Base-by-base conservation (phyloP, 2,888 invertebrate genomes). In the Anodontia alba region DNA sequence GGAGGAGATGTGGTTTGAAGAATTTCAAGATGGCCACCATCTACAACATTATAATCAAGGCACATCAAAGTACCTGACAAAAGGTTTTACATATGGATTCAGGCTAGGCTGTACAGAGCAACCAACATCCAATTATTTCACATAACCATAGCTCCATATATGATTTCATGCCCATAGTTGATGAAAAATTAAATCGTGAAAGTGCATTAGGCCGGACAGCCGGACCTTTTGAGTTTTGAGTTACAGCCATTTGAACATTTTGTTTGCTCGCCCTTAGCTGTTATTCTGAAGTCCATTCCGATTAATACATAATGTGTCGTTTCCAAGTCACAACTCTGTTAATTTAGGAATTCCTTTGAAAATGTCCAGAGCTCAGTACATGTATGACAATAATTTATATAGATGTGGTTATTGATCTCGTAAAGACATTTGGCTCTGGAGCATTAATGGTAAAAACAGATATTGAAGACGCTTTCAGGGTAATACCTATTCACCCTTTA, bases 351-450 rank as follows among this genome's bases (percentile, higher is more conserved):
- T 82, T 38, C 69, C 75, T 15, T 12, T 8, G 26, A 66, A 54
- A 20, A 71, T 71, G 17, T 49, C 72, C 17, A 31, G n/a, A 20
- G 81, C 78, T 23, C 31, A 51, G n/a, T 78, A n/a, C n/a, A n/a
- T n/a, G n/a, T n/a, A 81, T 46, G 78, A 78, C 31, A 69, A 66
- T n/a, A n/a, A n/a, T n/a, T n/a, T n/a, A n/a, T 5, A 75, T 81
- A 42, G 81, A 81, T 31, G 42, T 36, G 8, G 66, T 77, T 0
- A 31, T 69, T 42, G 43, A 42, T n/a, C 57, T 82, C 17, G 42
- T 78, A 15, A 57, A 72, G 49, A 42, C 42, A 42, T 42, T 42
- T 42, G 7, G 42, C 7, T 42, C 8, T 42, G 42, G 42, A 42
- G 42, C 42, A 15, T 51, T 51, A n/a, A 51, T 51, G 51, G 51